Base-by-base conservation (phyloP, 2,888 invertebrate genomes). In the Pseudoips prasinana region DNA sequence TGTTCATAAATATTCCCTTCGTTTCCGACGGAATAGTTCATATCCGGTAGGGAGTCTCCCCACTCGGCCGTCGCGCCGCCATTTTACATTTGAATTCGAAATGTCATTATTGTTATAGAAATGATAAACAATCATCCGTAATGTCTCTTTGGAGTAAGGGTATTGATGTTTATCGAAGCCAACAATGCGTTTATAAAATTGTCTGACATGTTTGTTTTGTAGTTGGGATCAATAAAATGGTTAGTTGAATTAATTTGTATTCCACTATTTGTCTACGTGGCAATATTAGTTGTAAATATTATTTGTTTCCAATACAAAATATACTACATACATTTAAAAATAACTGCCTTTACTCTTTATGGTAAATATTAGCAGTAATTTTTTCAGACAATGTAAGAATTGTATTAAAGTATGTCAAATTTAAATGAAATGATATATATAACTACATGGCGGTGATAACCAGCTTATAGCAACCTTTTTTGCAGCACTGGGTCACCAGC, bases 31-130 rank as follows among this genome's bases (percentile, higher is more conserved):
- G 60, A 66, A 56, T 62, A 66, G 51, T 54, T 57, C 47, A 61
- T 61, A 67, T 77, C 78, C 78, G 77, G 75, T 64, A 63, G 78
- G 85, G 83, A 67, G 75, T 45, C 74, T 76, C 84, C 83, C 85
- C 71, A 73, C 60, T 50, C 44, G 54, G 41, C 8, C 42, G n/a
- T n/a, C n/a, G n/a, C 55, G 68, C 57, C 74, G 83, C 84, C 83
- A 84, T 84, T 69, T 82, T 84, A 69, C 71, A 73, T 76, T 73
- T 55, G 59, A 60, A 65, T 68, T 63, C 54, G 58, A 71, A 74
- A 77, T 79, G 71, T 62, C 54, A 63, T 63, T 64, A 70, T 70
- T 71, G 64, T 58, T 59, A 68, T 67, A 62, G 56, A 58, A 62
- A 63, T 50, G 46, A 58, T 58, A 46, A 58, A 54, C 47, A 51